Conservation (phyloP, 1,140 invertebrate species). For the Cotesia vestalis region DNA sequence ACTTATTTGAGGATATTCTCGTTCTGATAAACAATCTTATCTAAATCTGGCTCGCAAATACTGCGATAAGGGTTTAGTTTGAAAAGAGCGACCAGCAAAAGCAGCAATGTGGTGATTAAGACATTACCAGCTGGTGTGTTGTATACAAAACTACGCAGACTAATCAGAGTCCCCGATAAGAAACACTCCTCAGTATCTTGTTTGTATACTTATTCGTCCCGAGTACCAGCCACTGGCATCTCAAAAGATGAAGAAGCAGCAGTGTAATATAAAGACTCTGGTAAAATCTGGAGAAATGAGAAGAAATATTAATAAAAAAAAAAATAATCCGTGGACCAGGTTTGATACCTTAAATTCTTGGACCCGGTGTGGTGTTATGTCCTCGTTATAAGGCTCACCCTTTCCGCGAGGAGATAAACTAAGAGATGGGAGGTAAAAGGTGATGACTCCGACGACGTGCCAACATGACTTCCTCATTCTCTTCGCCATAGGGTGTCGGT, state of each 20-base stretch:
- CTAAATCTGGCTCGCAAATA: neutral
- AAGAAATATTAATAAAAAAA: neutral
- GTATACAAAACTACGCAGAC: neutral
- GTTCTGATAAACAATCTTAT: neutral
- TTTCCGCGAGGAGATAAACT: slow-evolving; percentile 13
- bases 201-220: neutral
- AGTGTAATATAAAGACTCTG: neutral
- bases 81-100: neutral
- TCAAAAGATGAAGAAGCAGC: too few relatives aligned
- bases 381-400: slow-evolving; percentile 10
- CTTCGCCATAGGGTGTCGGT: slow-evolving; percentile 14
- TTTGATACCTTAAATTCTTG: slow-evolving; percentile 15
- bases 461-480: slow-evolving; percentile 30
- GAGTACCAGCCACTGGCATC: too few relatives aligned
- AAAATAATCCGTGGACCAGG: neutral
- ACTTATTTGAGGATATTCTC: neutral
- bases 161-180: slow-evolving; percentile 5
- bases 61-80: neutral
- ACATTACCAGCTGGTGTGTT: slow-evolving; percentile 1
- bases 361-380: neutral
- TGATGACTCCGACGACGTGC: slow-evolving; percentile 21
- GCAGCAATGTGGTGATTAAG: neutral
- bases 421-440: slow-evolving; percentile 12
- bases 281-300: neutral
- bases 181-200: slow-evolving; percentile 10